These are phyloP conservation scores for Atlantisia rogersi DNA, from an alignment of 2,113 vertebrate genomes.

Conservation along the genomic window DNA sequence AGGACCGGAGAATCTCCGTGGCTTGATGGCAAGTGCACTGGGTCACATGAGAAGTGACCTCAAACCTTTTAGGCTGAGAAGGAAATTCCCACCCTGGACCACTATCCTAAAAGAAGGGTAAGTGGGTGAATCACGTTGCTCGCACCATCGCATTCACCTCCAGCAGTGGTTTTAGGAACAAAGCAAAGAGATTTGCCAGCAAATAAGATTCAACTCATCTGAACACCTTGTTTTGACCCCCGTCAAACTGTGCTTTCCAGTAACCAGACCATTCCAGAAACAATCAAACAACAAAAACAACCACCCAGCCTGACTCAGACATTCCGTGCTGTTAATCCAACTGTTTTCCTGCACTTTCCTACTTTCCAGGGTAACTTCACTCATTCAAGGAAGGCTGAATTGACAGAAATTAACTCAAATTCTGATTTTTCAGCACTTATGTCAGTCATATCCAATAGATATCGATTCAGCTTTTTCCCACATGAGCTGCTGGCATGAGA, in stretches of 20 bases:
- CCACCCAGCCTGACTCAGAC: background rate
- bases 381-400: background rate
- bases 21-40: background rate
- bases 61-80: background rate
- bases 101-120: background rate
- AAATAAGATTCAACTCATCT: background rate
- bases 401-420: background rate
- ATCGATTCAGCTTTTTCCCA: background rate
- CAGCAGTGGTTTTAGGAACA: background rate
- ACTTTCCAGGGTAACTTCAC: background rate
- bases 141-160: background rate
- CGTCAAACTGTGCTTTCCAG: background rate
- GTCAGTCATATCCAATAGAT: conserved; percentile 1
- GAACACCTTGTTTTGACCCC: background rate
- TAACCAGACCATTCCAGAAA: background rate
- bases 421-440: conserved; percentile 7
- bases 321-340: background rate
- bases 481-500: background rate
- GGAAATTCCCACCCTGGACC: background rate
- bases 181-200: background rate
- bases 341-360: background rate
- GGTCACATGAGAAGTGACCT: background rate
- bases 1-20: background rate
- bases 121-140: background rate
- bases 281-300: background rate